Evolutionary conservation across 2,113 vertebrate genomes (phyloP), one percentile per base, ranked within the genome.

Genomic region (Galeopterus variegatus): DNA sequence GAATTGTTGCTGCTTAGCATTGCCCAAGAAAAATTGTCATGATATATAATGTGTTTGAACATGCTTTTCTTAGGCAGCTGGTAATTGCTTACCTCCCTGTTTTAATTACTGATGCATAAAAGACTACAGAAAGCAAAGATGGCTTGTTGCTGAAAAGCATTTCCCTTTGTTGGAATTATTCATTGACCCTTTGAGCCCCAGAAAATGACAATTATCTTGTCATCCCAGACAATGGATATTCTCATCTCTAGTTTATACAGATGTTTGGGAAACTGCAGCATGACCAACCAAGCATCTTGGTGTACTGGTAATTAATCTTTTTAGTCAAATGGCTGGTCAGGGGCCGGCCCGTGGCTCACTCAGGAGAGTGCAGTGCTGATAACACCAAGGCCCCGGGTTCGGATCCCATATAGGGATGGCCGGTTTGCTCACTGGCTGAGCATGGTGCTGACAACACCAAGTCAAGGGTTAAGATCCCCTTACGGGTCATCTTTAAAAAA

Each of bases 111-210:
- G 70, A 65, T 6, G 36, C 36, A 23, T 64, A 80, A 88, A 81
- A 92, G 26, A 64, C 10, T n/a, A 95, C 70, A 60, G 41, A 88
- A 88, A 93, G 72, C 62, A 79, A 94, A 95, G 50, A 92, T 92
- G 76, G 67, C 28, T 92, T 82, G 36, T 76, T 82, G 75, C 33
- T 92, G 58, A 84, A 33, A 75, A 88, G 36, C 58, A 69, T 82
- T 95, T 93, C 77, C 41, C 58, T 75, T 92, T 95, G 67, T 88
- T 88, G 77, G 60, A 88, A 76, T 83, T 92, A 82, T 82, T 95
- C 54, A 69, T 2, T 93, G 84, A 88, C 41, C 26, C 26, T 8
- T 26, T 33, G 58, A 75, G 58, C 36, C 69, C 69, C 45, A 76
- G 58, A 93, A 91, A 88, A 73, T 87, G 54, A 81, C 83, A 75